Conservation (phyloP, 2,797 vertebrate genomes). For the Zenarchopterus dispar region DNA sequence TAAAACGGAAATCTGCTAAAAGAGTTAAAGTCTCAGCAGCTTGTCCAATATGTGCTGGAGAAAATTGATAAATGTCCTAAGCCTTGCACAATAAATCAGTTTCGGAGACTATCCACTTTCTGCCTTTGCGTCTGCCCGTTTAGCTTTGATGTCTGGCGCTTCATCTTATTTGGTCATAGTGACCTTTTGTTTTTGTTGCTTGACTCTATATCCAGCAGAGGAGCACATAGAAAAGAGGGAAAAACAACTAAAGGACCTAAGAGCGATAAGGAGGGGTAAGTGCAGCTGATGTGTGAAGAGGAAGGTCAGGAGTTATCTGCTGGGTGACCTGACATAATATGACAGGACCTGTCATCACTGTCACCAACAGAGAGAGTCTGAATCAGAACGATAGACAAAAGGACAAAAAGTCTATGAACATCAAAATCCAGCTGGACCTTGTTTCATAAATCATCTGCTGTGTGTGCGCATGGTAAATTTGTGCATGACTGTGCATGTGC, state of each 20-base stretch:
- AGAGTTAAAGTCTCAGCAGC: too few species aligned
- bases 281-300: conserved; percentile 36
- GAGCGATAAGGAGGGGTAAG: conserved; percentile 27
- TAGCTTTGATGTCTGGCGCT: conserved; percentile 9
- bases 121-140: not conserved
- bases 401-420: not conserved
- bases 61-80: not conserved
- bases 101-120: not conserved
- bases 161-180: conserved; percentile 13
- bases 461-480: conserved; percentile 17
- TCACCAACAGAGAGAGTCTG: conserved; percentile 15
- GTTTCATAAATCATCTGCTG: conserved; percentile 31
- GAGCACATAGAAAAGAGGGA: not conserved
- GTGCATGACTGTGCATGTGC: conserved; percentile 17
- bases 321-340: conserved; percentile 37
- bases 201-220: conserved; percentile 9
- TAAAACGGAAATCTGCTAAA: too few species aligned
- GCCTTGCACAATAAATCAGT: not conserved
- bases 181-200: conserved; percentile 8
- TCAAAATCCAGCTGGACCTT: conserved; percentile 22
- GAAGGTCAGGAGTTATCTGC: conserved; percentile 53
- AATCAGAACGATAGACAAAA: conserved; percentile 2
- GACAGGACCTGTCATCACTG: conserved; percentile 50
- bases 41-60: too few species aligned
- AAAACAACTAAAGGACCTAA: not conserved